A percentile compares a stretch with the other conserved stretches of the same genome.
Conservation (phyloP, 2,888 invertebrate species). For the Linnaemya tessellans region DNA sequence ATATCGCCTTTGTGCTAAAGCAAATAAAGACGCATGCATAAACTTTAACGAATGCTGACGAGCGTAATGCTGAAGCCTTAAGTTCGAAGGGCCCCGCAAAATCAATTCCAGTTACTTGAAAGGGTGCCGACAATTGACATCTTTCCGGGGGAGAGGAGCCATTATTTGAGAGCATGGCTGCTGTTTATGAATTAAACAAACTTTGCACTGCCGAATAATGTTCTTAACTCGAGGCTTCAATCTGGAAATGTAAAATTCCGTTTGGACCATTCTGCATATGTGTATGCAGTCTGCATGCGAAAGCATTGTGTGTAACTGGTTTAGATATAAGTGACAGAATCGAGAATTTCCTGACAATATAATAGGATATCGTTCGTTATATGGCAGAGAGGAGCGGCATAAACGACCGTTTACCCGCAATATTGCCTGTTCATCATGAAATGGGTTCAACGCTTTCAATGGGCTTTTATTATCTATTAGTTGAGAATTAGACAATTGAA, state of each 20-base stretch:
- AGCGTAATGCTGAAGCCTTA: slow-evolving; percentile 28
- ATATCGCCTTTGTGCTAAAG: too few relatives aligned
- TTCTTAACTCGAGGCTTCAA: background rate
- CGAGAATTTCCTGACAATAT: background rate
- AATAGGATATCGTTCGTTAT: background rate
- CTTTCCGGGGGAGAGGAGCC: slow-evolving; percentile 21
- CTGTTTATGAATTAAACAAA: slow-evolving; percentile 29
- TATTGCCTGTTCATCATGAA: background rate
- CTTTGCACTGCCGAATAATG: background rate
- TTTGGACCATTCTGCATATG: slow-evolving; percentile 6
- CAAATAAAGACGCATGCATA: background rate
- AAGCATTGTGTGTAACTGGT: background rate
- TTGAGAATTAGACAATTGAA: background rate
- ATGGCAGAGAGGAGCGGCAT: background rate
- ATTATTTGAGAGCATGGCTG: slow-evolving; percentile 19
- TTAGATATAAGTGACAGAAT: background rate
- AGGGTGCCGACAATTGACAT: slow-evolving; percentile 29
- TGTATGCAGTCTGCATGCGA: background rate
- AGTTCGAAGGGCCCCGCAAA: slow-evolving; percentile 64
- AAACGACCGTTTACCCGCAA: slow-evolving; percentile 8
- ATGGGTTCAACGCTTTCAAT: background rate
- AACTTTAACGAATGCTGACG: background rate
- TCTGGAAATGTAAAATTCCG: slow-evolving; percentile 8
- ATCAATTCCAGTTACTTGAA: slow-evolving; percentile 27
- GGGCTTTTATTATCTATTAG: slow-evolving; percentile 6